Percentiles rank a stretch among this genome's conserved stretches.
These are phyloP conservation scores for Talpa occidentalis DNA, from an alignment of 2,113 vertebrate genomes.

Conservation along the genomic window DNA sequence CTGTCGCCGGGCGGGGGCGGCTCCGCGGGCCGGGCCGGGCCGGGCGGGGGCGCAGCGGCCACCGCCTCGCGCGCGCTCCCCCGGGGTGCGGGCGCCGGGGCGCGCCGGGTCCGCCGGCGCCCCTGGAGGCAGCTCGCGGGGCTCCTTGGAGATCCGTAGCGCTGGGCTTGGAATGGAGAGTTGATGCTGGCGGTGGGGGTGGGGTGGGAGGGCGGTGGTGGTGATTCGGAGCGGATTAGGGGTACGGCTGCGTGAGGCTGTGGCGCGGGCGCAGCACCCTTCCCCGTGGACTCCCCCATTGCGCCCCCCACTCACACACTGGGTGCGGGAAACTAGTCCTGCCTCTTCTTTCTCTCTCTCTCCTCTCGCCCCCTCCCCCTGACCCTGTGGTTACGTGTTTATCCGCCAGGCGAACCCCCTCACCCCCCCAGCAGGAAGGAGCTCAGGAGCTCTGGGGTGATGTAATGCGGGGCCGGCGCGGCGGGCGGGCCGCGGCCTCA, in stretches of 20 bases:
- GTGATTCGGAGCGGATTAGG: background rate
- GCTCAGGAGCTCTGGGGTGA: slow-evolving; percentile 80
- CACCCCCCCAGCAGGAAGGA: background rate
- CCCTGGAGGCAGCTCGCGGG: background rate
- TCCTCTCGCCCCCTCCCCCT: background rate
- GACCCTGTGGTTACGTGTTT: background rate
- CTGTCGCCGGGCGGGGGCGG: slow-evolving; percentile 56
- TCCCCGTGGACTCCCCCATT: background rate
- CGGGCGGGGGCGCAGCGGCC: slow-evolving; percentile 33
- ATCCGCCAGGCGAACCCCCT: background rate
- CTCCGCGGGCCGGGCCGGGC: slow-evolving; percentile 32
- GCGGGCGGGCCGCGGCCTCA: slow-evolving; percentile 27
- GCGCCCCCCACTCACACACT: background rate
- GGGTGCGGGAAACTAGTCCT: background rate
- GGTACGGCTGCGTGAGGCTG: slow-evolving; percentile 30
- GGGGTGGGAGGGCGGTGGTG: background rate
- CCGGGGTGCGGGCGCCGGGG: background rate
- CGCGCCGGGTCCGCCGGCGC: background rate
- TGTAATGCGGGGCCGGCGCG: slow-evolving; percentile 76
- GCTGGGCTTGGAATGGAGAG: slow-evolving; percentile 21
- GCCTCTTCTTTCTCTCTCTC: background rate
- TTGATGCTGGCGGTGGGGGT: background rate
- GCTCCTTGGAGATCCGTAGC: background rate
- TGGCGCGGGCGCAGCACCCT: background rate
- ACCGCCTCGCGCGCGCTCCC: background rate